Evolutionary conservation across 2,888 invertebrate species (phyloP), one percentile per base, ranked within the genome.

Genomic region (Xanthorhoe spadicearia): DNA sequence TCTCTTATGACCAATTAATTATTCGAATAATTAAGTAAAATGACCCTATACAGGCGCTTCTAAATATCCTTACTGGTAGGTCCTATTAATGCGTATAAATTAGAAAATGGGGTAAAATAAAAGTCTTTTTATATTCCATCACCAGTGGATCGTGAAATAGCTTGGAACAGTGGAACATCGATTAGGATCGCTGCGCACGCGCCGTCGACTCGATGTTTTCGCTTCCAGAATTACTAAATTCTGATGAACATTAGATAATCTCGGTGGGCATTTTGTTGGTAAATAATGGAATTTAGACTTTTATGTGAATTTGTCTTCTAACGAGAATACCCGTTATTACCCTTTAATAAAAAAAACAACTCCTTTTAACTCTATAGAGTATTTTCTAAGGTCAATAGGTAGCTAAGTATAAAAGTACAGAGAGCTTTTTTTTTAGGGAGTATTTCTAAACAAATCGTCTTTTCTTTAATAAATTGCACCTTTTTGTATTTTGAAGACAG

Each of bases 141-240:
- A 80, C 61, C 83, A 82, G 68, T 79, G 87, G 76, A 68, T 81
- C 89, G 89, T 89, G 81, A 85, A 90, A 89, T 74, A 68, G 74
- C 78, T 82, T 76, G 74, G 66, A 77, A 87, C 89, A 84, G 75
- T 76, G 77, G 76, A 79, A 77, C 81, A 83, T 83, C 85, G 92
- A 92, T 92, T 89, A 88, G 71, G 77, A 89, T 89, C 89, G 82
- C 81, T 89, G 84, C 87, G 86, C 84, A 87, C 87, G 84, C 85
- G 74, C 83, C 88, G 90, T 90, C 92, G 87, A 85, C 75, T 78
- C 83, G 77, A 87, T 87, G 80, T 78, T 76, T 85, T 78, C 83
- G 85, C 84, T 83, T 81, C 84, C 78, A 78, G 80, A 80, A 80
- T 82, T 80, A 80, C 77, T 75, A 75, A 83, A 86, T 3, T 81